Evolutionary conservation across 2,113 vertebrate species (phyloP), one percentile per base, ranked within the genome.

Genomic region (Pardalotus punctatus): DNA sequence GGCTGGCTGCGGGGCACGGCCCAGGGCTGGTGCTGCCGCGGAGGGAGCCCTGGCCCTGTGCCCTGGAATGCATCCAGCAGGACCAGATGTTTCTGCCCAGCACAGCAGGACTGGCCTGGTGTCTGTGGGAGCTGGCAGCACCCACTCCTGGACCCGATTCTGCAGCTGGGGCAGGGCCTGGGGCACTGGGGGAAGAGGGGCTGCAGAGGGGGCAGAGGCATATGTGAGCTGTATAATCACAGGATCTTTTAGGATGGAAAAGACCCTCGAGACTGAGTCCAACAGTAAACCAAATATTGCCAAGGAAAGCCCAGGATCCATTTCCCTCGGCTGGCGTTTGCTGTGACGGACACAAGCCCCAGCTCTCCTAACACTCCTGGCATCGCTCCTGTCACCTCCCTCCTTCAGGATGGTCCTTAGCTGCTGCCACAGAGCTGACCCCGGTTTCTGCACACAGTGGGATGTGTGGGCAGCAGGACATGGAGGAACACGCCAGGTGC

Each of bases 81-180:
- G 8, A 40, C 91, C 94, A 96, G 88, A 86, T 95, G 95, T 95
- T 95, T 69, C 36, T 93, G 53, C 51, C 73, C 47, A 4, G 81
- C 84, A 15, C 81, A 74, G 85, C 17, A 4, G 88, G 70, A 29
- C 51, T 0, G 0, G 86, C 65, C 79, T 38, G 71, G 66, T 51
- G 91, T 24, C 43, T 23, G 17, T 50, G 71, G 69, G 79, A 38
- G 48, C 82, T 51, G 88, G 35, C 61, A 79, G 79, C 62, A 40
- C 61, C 64, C 7, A 3, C 40, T 22, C 5, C 45, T 28, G 50
- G 45, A 8, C 40, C 76, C 2, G 0, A 5, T 27, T 17, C 80
- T 80, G 70, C 82, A 15, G 60, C 85, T 29, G 29, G 71, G 56
- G 40, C 51, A 50, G 38, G 13, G 9, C 4, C 21, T 80, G 57